Base-by-base conservation (phyloP, 2,888 invertebrate genomes). In the Cephus runcator region DNA sequence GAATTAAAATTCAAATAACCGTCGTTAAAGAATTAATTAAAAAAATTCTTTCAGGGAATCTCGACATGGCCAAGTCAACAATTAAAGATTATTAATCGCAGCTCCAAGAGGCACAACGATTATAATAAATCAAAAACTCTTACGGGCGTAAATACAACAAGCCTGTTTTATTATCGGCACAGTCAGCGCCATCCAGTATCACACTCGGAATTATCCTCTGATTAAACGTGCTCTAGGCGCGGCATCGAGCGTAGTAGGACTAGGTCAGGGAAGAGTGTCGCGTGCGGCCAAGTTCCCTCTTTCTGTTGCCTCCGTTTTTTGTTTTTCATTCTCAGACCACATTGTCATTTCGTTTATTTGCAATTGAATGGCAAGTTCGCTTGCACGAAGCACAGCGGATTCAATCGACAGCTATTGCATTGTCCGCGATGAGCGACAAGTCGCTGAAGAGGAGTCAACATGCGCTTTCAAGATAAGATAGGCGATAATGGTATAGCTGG, bases 141-240 rank as follows among this genome's bases (percentile, higher is more conserved):
- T 1, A 15, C 1, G 15, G 15, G 6, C 40, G 15, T 4, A 34
- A 40, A 40, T 36, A 33, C n/a, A 11, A 33, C n/a, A 11, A 76
- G 73, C 75, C 68, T 75, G 74, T 71, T 79, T 79, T 79, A 77
- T 79, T 77, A 73, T 79, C 79, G 68, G 68, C 2, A 56, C 6
- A 56, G 68, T 68, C 79, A 56, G 75, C 73, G 40, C 56, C 75
- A 68, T 34, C 68, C 33, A 33, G 56, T 71, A 74, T 73, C n/a
- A 23, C 35, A 15, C 56, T 12, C 73, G 71, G 76, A 81, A 81
- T 81, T 80, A 77, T 33, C 73, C 75, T 79, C 68, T 69, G 77
- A 81, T 77, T 80, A 79, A 80, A 76, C 79, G 76, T 69, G 73
- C 78, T 76, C 76, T 75, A 75, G 76, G 69, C 34, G 40, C 33